Conservation (phyloP, 2,797 vertebrate genomes). For the Galaxias olidus region DNA sequence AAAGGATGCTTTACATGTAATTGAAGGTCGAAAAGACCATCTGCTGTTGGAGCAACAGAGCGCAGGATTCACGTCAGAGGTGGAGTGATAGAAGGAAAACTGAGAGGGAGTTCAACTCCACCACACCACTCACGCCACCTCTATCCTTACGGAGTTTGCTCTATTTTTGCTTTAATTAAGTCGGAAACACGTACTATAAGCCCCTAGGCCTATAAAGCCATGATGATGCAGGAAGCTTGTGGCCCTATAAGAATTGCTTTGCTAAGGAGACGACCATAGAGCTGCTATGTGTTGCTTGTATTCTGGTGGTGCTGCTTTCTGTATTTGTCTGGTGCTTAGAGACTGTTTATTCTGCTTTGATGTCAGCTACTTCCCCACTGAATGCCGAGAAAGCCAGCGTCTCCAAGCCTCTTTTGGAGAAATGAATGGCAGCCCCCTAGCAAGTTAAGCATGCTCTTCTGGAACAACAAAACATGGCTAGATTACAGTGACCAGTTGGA, state of each 20-base stretch:
- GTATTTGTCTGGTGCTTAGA: neutral
- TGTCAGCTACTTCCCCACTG: neutral
- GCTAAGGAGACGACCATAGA: conserved; percentile 27
- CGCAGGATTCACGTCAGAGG: neutral
- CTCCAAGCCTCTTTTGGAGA: neutral
- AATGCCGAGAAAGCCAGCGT: neutral
- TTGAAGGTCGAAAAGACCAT: too few relatives aligned
- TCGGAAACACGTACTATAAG: conserved; percentile 26
- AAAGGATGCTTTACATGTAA: too few relatives aligned
- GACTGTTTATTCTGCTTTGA: neutral
- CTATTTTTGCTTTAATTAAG: conserved; percentile 57
- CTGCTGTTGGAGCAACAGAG: conserved; percentile 9
- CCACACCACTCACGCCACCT: conserved; percentile 41
- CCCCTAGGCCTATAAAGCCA: conserved; percentile 28
- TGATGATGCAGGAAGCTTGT: conserved; percentile 41
- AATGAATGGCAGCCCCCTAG: neutral
- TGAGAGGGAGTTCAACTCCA: conserved; percentile 29
- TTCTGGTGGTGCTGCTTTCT: neutral
- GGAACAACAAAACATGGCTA: too few relatives aligned
- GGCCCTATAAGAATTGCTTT: conserved; percentile 27
- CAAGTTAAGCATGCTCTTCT: too few relatives aligned
- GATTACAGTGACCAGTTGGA: too few relatives aligned
- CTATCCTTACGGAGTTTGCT: conserved; percentile 26
- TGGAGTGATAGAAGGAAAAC: neutral
- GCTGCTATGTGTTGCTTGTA: neutral